Base-by-base conservation (phyloP, 2,888 invertebrate species). In the Brassicogethes aeneus region DNA sequence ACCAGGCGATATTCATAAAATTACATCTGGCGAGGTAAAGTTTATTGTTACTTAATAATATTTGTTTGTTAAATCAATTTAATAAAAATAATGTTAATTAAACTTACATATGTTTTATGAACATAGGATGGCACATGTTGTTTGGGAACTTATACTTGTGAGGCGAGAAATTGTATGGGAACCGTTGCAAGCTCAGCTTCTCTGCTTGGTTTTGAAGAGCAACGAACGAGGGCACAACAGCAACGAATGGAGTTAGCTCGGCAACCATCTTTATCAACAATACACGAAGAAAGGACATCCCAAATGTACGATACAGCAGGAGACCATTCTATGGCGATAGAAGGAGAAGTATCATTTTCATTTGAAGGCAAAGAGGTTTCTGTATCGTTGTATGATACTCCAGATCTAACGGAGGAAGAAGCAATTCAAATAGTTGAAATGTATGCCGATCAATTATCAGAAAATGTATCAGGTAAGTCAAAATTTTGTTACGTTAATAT, bases 281-380 rank as follows among this genome's bases (percentile, higher is more conserved):
- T 92, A 54, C 87, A 89, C 54, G 92, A 92, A 69, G 92, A 92
- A 63, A 73, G 88, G 53, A 90, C 90, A 0, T 91, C 90, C 0
- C 90, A 91, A 63, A 72, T 90, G 64, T 86, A 89, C 59, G 89
- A 90, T 54, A 87, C 88, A 0, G 82, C 85, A 0, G 84, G 84
- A 15, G 75, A 76, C 55, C 69, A 71, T 45, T 76, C 76, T 2
- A 56, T 86, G 17, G 87, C 87, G 1, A 67, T 85, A 17, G 88
- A 89, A 49, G 87, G 84, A 3, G 90, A 91, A 64, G 81, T 92
- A 23, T 90, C 90, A 0, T 90, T 91, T 60, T 90, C 89, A 2
- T 90, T 92, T 52, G 91, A 91, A 56, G 91, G 91, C 2, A 89
- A 88, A 69, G 91, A 92, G 70, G 88, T 91, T 0, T 90, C 90